These are phyloP conservation scores for Empis livida DNA, from an alignment of 2,888 invertebrate genomes.

Conservation along the genomic window DNA sequence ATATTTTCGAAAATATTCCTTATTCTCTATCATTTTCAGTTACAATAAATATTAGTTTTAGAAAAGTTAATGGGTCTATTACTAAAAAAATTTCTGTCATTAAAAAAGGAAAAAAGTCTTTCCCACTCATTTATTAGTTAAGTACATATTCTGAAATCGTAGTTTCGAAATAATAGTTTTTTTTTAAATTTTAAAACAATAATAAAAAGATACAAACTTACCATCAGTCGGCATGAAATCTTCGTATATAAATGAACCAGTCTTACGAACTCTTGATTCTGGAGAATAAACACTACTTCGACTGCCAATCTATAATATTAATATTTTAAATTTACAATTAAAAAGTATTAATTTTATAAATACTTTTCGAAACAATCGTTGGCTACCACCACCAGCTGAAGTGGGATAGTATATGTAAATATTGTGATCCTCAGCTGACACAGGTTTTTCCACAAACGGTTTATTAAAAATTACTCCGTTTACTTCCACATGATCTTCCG, in stretches of 20 bases:
- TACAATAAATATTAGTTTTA: too few relatives aligned
- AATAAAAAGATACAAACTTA: constrained; percentile 29
- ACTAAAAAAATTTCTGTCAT: too few relatives aligned
- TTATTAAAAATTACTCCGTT: constrained; percentile 92
- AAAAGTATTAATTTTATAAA: neutral
- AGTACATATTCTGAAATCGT: too few relatives aligned
- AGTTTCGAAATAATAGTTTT: too few relatives aligned
- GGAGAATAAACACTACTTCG: constrained; percentile 98
- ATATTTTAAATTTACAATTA: neutral
- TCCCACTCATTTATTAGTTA: too few relatives aligned
- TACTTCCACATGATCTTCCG: constrained; percentile 95
- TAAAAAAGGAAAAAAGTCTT: too few relatives aligned
- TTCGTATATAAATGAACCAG: constrained; percentile 98
- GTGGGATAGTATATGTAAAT: constrained; percentile 99
- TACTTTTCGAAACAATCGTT: constrained; percentile 94
- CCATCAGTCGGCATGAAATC: constrained; percentile 99
- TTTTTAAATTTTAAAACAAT: too few relatives aligned
- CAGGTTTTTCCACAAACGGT: constrained; percentile 98
- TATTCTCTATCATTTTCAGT: too few relatives aligned
- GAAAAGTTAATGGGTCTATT: too few relatives aligned
- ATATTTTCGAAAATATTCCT: too few relatives aligned
- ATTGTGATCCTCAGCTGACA: constrained; percentile 99
- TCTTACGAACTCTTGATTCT: constrained; percentile 88
- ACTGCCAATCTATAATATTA: constrained; percentile 72
- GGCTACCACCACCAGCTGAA: constrained; percentile 95